These are phyloP conservation scores for Tenthredo mesomela DNA, from an alignment of 2,888 invertebrate genomes.

Conservation along the genomic window DNA sequence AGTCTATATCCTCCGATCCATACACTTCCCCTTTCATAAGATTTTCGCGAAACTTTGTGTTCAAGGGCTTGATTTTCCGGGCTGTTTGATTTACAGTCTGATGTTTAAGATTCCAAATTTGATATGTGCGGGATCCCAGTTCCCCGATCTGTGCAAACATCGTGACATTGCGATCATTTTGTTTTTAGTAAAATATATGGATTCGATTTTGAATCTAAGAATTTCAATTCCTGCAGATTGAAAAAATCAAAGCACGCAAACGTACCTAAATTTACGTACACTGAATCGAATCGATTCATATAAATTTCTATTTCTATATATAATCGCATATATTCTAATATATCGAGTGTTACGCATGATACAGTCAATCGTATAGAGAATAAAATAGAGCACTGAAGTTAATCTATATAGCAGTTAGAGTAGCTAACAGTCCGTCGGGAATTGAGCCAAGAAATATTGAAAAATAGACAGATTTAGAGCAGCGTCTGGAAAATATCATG, in stretches of 20 bases:
- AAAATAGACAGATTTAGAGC: conserved; percentile 33
- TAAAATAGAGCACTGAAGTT: conserved; percentile 29
- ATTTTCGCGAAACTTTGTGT: neutral
- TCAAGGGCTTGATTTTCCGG: neutral
- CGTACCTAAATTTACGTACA: neutral
- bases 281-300: neutral
- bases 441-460: conserved; percentile 40
- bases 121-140: no score
- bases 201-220: no score
- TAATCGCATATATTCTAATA: neutral
- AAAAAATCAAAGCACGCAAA: neutral
- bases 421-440: neutral
- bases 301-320: neutral
- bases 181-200: neutral
- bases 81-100: neutral
- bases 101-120: neutral
- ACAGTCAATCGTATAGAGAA: neutral
- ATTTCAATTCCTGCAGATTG: neutral
- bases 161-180: no score
- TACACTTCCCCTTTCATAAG: neutral
- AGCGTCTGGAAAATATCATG: conserved; percentile 33
- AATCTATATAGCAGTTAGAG: conserved; percentile 30
- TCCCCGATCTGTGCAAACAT: neutral
- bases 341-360: neutral
- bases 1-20: neutral